Evolutionary conservation across 64 coral and sea anemone genomes (phyloP).

Genomic region (Stylophora pistillata): DNA sequence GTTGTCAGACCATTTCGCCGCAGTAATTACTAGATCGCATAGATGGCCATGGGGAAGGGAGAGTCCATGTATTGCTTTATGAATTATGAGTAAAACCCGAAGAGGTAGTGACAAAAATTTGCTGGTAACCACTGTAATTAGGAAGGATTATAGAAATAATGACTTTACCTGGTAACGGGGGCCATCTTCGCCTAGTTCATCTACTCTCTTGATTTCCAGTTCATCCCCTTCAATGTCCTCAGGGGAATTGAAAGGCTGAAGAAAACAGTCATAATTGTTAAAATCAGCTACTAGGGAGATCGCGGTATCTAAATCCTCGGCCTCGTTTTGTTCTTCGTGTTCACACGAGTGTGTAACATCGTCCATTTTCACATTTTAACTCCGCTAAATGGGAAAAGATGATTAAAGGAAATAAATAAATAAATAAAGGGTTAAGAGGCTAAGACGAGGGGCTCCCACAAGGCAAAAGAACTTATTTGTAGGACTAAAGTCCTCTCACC

Average conservation of each 20-base stretch:
- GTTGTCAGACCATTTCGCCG: too few relatives aligned
- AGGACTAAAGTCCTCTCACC: too few relatives aligned
- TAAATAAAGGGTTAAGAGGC: neutral
- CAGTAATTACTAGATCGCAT: too few relatives aligned
- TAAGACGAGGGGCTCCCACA: too few relatives aligned
- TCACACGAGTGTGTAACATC: neutral
- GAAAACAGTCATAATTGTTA: conserved; percentile 24
- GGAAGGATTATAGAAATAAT: too few relatives aligned
- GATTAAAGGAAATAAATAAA: neutral
- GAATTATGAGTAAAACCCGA: too few relatives aligned
- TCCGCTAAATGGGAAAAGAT: neutral
- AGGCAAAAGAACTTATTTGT: too few relatives aligned
- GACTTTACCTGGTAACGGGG: too few relatives aligned
- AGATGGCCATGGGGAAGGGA: too few relatives aligned
- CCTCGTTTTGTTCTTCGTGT: neutral
- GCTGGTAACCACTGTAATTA: too few relatives aligned
- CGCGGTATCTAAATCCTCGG: neutral
- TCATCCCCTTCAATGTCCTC: neutral
- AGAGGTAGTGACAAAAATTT: too few relatives aligned
- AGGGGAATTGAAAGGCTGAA: conserved; percentile 11
- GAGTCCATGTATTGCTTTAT: too few relatives aligned
- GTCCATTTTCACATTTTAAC: neutral
- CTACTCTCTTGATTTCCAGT: neutral
- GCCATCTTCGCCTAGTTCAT: neutral
- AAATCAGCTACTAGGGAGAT: conserved; percentile 31